Evolutionary conservation across 37 sponge, comb jelly and placozoan genomes (phyloP).

Genomic region (Hexactinellida sp.): DNA sequence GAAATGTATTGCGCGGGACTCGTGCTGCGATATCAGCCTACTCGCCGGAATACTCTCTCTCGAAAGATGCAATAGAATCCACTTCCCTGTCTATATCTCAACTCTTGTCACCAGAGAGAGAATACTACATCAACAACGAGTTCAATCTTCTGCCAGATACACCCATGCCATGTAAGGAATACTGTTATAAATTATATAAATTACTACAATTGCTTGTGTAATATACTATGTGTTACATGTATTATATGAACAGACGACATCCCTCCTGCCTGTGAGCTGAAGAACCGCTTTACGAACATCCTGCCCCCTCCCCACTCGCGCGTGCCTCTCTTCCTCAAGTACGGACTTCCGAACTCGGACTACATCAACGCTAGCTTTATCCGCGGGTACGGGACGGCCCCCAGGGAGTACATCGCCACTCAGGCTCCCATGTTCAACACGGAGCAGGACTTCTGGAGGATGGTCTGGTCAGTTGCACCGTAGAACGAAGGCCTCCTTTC

Average conservation of each 20-base stretch:
- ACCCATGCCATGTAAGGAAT: background rate
- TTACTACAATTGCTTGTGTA: too few relatives aligned
- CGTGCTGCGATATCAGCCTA: background rate
- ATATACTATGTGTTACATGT: background rate
- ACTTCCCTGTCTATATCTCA: background rate
- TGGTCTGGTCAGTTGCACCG: constrained; percentile 42
- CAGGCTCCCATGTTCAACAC: constrained; percentile 65
- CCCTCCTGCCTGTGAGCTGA: constrained; percentile 4
- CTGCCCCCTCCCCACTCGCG: constrained; percentile 42
- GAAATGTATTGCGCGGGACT: background rate
- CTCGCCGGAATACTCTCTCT: background rate
- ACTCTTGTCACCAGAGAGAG: background rate
- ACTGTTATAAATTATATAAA: too few relatives aligned
- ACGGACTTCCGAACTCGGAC: constrained; percentile 67
- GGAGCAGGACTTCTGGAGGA: constrained; percentile 69
- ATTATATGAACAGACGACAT: background rate
- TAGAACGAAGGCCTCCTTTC: too few relatives aligned
- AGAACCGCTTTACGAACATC: background rate
- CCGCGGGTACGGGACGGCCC: constrained; percentile 26
- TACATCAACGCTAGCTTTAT: constrained; percentile 86
- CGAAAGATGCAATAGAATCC: background rate
- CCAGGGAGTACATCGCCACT: constrained; percentile 57
- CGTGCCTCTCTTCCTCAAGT: constrained; percentile 65
- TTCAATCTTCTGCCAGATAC: background rate
- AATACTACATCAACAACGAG: background rate